phyloP scores from a whole-genome alignment of 2,113 vertebrate genomes.

The Pycnonotus jocosus region DNA sequence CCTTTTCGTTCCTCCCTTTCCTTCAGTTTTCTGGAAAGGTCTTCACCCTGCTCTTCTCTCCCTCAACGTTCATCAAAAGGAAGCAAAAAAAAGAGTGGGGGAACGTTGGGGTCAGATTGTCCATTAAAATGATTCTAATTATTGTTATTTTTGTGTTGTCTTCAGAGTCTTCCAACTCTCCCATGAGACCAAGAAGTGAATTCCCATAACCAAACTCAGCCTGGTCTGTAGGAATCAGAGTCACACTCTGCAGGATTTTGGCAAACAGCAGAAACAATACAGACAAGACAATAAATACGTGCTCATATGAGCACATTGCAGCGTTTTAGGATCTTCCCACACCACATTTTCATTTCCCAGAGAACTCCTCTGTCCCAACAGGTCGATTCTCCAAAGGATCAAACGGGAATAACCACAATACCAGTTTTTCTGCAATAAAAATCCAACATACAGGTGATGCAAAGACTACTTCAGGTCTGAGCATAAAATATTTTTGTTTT shows the following conservation, averaged over 20 bases:
- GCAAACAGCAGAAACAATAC: accelerated
- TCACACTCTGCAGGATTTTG: too few species aligned
- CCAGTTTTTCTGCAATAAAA: background rate
- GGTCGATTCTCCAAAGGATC: too few species aligned
- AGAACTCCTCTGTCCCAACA: background rate
- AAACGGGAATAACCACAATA: accelerated
- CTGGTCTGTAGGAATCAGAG: background rate
- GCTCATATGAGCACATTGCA: accelerated
- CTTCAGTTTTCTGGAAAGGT: background rate
- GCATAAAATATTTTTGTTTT: too few species aligned
- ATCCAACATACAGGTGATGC: background rate
- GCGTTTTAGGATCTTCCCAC: background rate
- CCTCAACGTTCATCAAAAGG: too few species aligned
- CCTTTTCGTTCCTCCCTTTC: too few species aligned
- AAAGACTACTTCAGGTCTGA: background rate
- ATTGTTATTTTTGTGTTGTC: background rate
- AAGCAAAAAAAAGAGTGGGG: background rate
- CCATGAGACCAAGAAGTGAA: background rate
- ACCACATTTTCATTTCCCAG: background rate
- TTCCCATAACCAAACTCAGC: background rate
- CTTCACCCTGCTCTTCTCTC: background rate
- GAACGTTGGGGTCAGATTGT: background rate
- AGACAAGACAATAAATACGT: background rate
- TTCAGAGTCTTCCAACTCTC: background rate
- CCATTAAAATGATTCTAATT: background rate